A percentile compares a stretch with the other conserved stretches of the same genome.
These are phyloP conservation scores for Neoscelio sp. DNA, from an alignment of 2,888 invertebrate species.

Conservation along the genomic window DNA sequence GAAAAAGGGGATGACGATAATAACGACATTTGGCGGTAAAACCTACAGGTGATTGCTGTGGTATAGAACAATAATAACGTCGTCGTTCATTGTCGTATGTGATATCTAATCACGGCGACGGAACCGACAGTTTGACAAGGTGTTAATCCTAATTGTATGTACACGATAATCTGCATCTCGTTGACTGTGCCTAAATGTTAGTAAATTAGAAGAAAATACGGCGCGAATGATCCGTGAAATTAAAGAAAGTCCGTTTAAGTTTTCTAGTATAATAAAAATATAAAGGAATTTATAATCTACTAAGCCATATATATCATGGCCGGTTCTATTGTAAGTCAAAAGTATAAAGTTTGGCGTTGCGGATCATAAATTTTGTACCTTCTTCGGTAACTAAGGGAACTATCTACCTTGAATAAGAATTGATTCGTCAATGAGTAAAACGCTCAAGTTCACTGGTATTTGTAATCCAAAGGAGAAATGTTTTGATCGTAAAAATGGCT, in stretches of 20 bases:
- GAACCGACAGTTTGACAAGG: conserved; percentile 60
- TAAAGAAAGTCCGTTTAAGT: not conserved
- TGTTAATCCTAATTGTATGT: conserved; percentile 57
- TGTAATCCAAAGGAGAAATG: too few relatives aligned
- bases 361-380: too few relatives aligned
- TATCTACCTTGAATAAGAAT: too few relatives aligned
- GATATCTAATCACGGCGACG: conserved; percentile 71
- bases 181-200: conserved; percentile 19
- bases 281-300: not conserved
- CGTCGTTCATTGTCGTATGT: conserved; percentile 39
- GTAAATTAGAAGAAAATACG: conserved; percentile 10
- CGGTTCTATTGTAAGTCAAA: too few relatives aligned
- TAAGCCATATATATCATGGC: not conserved
- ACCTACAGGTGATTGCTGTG: conserved; percentile 58
- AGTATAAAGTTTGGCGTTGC: too few relatives aligned
- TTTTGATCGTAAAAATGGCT: too few relatives aligned
- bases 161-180: conserved; percentile 37
- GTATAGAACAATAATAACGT: conserved; percentile 51
- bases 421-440: too few relatives aligned
- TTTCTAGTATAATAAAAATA: too few relatives aligned
- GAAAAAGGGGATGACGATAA: conserved; percentile 37
- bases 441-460: too few relatives aligned
- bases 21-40: conserved; percentile 60
- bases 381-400: too few relatives aligned
- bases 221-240: not conserved